phyloP scores from a whole-genome alignment of 53 echinoderm and acorn worm species.

The Luidia sarsii region DNA sequence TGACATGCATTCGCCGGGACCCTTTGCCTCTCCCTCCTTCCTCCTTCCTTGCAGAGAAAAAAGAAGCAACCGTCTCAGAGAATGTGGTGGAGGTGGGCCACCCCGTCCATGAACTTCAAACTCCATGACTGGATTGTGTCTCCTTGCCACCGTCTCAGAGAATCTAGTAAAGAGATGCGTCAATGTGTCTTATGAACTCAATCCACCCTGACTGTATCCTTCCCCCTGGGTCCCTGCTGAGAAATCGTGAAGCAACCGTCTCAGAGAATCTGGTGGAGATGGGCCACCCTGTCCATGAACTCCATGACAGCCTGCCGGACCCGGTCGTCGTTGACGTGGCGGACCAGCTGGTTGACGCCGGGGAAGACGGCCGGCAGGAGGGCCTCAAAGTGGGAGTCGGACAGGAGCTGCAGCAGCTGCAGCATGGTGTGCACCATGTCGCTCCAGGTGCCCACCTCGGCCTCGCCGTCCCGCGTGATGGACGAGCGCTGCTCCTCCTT shows the following conservation, averaged over 20 bases:
- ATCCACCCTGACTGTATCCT: too few relatives aligned
- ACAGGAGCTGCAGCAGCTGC: conserved; percentile 86
- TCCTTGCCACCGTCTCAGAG: too few relatives aligned
- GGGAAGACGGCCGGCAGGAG: conserved; percentile 91
- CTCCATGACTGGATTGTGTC: too few relatives aligned
- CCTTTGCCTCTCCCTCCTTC: too few relatives aligned
- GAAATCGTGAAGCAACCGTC: background rate
- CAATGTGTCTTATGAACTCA: too few relatives aligned
- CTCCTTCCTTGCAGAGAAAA: too few relatives aligned
- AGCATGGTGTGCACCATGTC: conserved; percentile 96
- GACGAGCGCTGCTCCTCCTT: conserved; percentile 82
- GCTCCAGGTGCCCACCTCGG: conserved; percentile 87
- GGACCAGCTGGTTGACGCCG: conserved; percentile 85
- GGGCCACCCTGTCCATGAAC: conserved; percentile 93
- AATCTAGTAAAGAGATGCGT: too few relatives aligned
- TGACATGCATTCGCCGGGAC: too few relatives aligned
- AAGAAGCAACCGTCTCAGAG: too few relatives aligned
- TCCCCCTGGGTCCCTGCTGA: too few relatives aligned
- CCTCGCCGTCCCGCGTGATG: conserved; percentile 79
- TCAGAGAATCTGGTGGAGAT: conserved; percentile 80
- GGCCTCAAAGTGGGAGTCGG: conserved; percentile 77
- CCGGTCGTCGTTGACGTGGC: conserved; percentile 81
- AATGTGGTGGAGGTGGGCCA: too few relatives aligned
- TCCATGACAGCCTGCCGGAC: conserved; percentile 90
- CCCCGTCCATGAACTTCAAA: too few relatives aligned